Conservation (phyloP, 2,888 invertebrate species). For the Scaptomyza polygonia region DNA sequence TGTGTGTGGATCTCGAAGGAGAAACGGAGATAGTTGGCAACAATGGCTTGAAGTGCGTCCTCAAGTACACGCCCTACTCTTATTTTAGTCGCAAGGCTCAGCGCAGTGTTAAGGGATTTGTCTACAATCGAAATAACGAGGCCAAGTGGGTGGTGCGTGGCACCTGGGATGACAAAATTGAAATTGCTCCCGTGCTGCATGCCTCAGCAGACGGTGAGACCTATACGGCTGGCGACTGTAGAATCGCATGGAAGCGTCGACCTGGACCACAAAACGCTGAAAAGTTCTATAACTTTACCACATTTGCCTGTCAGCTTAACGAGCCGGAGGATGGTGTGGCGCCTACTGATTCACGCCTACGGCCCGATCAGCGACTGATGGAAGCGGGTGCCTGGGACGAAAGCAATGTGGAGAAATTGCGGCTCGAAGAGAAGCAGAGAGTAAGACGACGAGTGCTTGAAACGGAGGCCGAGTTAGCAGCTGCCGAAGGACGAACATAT, state of each 20-base stretch:
- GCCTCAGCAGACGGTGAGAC: conserved; percentile 91
- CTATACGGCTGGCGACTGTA: conserved; percentile 95
- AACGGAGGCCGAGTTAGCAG: conserved; percentile 89
- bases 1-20: conserved; percentile 99
- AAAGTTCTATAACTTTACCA: conserved; percentile 96
- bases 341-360: conserved; percentile 95
- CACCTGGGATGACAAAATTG: conserved; percentile 98
- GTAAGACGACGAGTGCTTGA: conserved; percentile 91
- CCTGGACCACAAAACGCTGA: conserved; percentile 89
- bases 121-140: conserved; percentile 89
- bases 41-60: conserved; percentile 97
- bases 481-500: conserved; percentile 87
- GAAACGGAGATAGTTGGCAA: conserved; percentile 97
- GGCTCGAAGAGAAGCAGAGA: conserved; percentile 98
- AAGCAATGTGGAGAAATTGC: conserved; percentile 93
- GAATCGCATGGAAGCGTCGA: conserved; percentile 93
- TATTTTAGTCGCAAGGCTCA: conserved; percentile 99
- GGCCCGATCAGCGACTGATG: conserved; percentile 99
- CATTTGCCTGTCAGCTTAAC: conserved; percentile 97
- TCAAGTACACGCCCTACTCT: conserved; percentile 99
- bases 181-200: conserved; percentile 94
- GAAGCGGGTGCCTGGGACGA: conserved; percentile 96
- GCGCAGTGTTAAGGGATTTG: conserved; percentile 93
- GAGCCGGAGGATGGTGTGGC: conserved; percentile 96
- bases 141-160: conserved; percentile 92